Evolutionary conservation across 2,797 vertebrate species (phyloP), one percentile per base, ranked within the genome.

Genomic region (Helostoma temminkii): DNA sequence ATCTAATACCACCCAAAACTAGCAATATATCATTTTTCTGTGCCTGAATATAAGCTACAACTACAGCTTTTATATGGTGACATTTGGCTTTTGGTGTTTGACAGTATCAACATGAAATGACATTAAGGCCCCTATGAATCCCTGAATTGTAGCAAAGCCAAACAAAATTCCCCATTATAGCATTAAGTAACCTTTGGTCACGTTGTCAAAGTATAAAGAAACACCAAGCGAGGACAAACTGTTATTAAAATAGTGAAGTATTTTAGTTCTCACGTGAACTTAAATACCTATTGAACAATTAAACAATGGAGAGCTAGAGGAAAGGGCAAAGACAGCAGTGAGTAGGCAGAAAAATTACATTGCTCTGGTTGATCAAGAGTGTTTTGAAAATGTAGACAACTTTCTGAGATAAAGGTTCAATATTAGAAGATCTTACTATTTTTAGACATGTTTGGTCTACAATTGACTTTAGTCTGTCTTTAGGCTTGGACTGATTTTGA

Each of bases 201-300:
- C n/a, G 12, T 4, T 24, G 47, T 59, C 41, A 39, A 41, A 8
- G 14, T 52, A 30, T 32, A 26, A 16, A 30, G 67, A 63, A 43
- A 28, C 24, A 37, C 12, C 21, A 30, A 10, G 26, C 21, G 24
- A 66, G 19, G 16, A 16, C 3, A 25, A 36, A 24, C 25, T 57
- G 16, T 47, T 42, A 22, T 6, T 36, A 26, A 57, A 52, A 49
- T 3, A 0, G 28, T n/a, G 43, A 47, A 48, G 24, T 47, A 42
- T 42, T 48, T 25, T 1, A n/a, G 16, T 19, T 49, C 16, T 58
- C 16, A 42, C n/a, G 1, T 42, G 54, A 61, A n/a, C n/a, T n/a
- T n/a, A n/a, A n/a, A n/a, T n/a, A n/a, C 24, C 5, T 39, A 34
- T 45, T 28, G 18, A n/a, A 55, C 21, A 56, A 56, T 39, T 1